Conservation (phyloP, 2,113 vertebrate species). For the Melanerpes formicivorus region DNA sequence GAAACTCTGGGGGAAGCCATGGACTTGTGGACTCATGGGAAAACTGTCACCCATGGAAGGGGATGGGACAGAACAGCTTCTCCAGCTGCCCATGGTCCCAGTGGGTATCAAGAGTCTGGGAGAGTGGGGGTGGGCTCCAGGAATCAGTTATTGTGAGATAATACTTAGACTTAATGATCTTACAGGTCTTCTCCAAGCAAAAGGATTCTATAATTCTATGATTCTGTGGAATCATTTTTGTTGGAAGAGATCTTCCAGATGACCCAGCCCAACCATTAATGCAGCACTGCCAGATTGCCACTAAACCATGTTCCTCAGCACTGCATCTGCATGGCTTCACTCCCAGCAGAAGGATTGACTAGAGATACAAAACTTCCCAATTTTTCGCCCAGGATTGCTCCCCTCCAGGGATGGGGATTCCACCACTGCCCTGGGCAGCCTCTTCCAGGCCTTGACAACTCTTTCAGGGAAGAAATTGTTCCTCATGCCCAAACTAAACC, state of each 20-base stretch:
- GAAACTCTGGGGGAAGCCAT: not conserved
- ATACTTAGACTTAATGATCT: no score
- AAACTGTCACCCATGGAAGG: not conserved
- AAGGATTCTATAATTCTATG: no score
- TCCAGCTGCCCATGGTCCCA: not conserved
- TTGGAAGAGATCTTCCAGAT: no score
- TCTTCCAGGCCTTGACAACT: no score
- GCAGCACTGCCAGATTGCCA: no score
- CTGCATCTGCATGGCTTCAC: not conserved
- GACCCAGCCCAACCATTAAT: no score
- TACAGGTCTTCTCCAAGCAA: no score
- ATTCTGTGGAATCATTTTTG: no score
- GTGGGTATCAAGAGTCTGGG: not conserved
- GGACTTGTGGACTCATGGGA: not conserved
- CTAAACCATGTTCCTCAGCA: no score
- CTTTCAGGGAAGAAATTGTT: no score
- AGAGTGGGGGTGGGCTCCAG: not conserved
- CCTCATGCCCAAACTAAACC: no score
- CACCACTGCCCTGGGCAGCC: no score
- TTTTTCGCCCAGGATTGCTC: not conserved
- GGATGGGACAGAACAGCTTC: not conserved
- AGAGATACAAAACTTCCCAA: not conserved
- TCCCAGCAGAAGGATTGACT: not conserved
- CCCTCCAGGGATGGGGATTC: not conserved
- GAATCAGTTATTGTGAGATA: not conserved